Evolutionary conservation across 2,888 invertebrate genomes (phyloP), one percentile per base, ranked within the genome.

Genomic region (Latrodectus elegans): DNA sequence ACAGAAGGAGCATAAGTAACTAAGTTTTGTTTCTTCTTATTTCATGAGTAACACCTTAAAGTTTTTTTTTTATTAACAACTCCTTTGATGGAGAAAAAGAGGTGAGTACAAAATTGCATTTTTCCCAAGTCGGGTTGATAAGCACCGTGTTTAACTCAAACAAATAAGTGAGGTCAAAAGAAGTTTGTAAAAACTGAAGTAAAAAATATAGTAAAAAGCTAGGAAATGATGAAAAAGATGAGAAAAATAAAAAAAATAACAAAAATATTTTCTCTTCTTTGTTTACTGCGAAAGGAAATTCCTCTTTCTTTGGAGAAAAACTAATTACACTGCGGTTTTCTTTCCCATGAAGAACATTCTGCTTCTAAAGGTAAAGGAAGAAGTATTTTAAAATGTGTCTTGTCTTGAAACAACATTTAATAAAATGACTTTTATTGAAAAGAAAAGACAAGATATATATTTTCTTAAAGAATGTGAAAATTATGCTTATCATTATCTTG

Each of bases 251-350:
- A 60, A 52, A 64, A 76, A 73, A 67, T 9, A 64, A 60, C 17
- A 52, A 51, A 53, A 60, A 60, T 15, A 60, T 15, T 60, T 15
- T 60, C n/a, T 26, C 22, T 67, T 81, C 73, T 73, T 74, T 80
- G 52, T 74, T 67, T 55, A 55, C 64, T n/a, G 52, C 17, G 52
- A 26, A 65, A 74, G 65, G 8, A 68, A 65, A 4, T 17, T 55
- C 17, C 72, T 67, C 73, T 81, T 80, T 65, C 51, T 72, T 51
- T 55, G 70, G 11, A 9, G 22, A 64, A 78, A 81, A 73, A 74
- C 81, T 81, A 81, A 81, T 81, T 81, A 81, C 74, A 67, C 52
- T 81, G 81, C 22, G 81, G 81, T 81, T 81, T 53, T 70, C 52
- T 74, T 38, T 53, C 22, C 53, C 52, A 52, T 15, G 73, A 26